phyloP scores from a whole-genome alignment of 2,888 invertebrate species.

The Dorcus parallelipipedus region DNA sequence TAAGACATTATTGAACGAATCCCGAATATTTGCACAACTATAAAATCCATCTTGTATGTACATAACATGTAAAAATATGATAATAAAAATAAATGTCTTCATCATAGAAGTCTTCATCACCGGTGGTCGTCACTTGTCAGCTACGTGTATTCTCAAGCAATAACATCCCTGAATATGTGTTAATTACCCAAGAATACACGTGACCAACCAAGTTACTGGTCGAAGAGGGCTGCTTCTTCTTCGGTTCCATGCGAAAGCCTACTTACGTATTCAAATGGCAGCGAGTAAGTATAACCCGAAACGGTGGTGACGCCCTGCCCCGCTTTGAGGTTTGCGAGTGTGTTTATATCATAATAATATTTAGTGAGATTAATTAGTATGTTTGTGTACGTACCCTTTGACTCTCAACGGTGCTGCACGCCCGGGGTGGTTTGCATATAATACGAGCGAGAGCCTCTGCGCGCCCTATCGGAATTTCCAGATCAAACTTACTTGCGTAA shows the following conservation, averaged over 20 bases:
- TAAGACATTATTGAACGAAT: too few relatives aligned
- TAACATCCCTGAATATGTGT: constrained; percentile 93
- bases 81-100: too few relatives aligned
- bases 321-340: constrained; percentile 2
- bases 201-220: constrained; percentile 75
- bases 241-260: not conserved
- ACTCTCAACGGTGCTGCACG: constrained; percentile 13
- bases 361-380: constrained; percentile 32
- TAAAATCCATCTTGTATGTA: too few relatives aligned
- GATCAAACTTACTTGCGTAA: not conserved
- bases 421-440: constrained; percentile 14
- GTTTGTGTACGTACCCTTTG: constrained; percentile 27
- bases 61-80: too few relatives aligned
- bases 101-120: not conserved
- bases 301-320: not conserved
- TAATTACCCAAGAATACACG: constrained; percentile 99
- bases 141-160: constrained; percentile 99
- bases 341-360: constrained; percentile 28
- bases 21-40: too few relatives aligned
- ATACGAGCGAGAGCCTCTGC: not conserved
- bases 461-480: not conserved
- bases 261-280: not conserved
- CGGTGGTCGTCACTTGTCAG: constrained; percentile 65
- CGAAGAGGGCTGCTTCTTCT: not conserved
- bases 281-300: not conserved